Percentiles rank a stretch among this genome's conserved stretches.
phyloP scores from a whole-genome alignment of 2,113 vertebrate genomes.

The Pygoscelis antarcticus region DNA sequence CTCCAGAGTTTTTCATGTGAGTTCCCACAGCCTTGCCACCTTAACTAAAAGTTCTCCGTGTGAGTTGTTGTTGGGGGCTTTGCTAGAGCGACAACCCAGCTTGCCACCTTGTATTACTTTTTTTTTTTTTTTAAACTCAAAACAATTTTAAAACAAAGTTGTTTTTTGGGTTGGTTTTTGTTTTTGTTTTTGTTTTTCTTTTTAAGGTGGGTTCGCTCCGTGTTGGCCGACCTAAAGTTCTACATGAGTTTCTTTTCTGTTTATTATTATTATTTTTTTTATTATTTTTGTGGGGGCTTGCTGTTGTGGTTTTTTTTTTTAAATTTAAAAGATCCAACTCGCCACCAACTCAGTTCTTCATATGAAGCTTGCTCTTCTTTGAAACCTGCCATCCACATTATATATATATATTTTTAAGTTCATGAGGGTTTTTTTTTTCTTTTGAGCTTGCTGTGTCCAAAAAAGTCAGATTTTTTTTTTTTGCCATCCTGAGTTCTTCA shows the following conservation, averaged over 20 bases:
- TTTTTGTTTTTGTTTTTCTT: conserved; percentile 3
- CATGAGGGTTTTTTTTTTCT: conserved; percentile 59
- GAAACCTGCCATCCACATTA: conserved; percentile 79
- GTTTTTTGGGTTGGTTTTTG: background rate
- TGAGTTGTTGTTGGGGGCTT: conserved; percentile 76
- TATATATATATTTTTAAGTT: conserved; percentile 75
- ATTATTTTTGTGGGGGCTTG: conserved; percentile 53
- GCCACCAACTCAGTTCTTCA: conserved; percentile 75
- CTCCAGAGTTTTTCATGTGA: conserved; percentile 99
- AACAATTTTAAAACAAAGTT: conserved; percentile 53
- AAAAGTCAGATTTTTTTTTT: conserved; percentile 51
- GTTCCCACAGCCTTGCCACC: conserved; percentile 79
- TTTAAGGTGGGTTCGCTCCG: conserved; percentile 63
- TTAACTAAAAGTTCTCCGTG: conserved; percentile 73
- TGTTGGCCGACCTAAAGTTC: conserved; percentile 64
- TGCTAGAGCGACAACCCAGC: conserved; percentile 71
- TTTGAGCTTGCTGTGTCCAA: conserved; percentile 85
- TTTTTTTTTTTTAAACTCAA: background rate
- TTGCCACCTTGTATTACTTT: conserved; percentile 67
- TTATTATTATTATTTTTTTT: conserved; percentile 30
- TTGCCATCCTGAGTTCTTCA: conserved; percentile 82
- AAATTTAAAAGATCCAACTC: conserved; percentile 64
- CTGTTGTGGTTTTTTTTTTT: conserved; percentile 18
- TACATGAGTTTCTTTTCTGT: conserved; percentile 57
- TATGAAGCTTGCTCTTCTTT: conserved; percentile 77